Evolutionary conservation across 2,113 vertebrate species (phyloP).

Genomic region (Campylorhamphus procurvoides): DNA sequence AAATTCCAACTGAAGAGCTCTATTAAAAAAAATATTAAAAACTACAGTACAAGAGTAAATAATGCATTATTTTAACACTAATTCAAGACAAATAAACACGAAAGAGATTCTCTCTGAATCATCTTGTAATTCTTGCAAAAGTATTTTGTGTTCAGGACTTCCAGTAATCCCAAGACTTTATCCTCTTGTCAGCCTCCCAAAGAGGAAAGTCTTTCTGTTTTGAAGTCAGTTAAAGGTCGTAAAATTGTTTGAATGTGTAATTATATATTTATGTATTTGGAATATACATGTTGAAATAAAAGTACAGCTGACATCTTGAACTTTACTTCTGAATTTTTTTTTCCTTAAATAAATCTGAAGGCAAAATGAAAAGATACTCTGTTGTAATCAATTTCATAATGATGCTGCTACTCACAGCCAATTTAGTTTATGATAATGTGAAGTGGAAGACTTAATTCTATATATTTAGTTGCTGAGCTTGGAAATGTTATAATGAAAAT

Average conservation of each 20-base stretch:
- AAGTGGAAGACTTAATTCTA: neutral
- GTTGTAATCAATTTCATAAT: neutral
- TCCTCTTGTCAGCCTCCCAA: neutral
- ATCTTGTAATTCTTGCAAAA: neutral
- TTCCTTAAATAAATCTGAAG: neutral
- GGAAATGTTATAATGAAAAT: neutral
- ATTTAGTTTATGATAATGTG: neutral
- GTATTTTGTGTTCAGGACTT: neutral
- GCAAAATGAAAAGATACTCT: neutral
- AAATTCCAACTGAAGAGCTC: neutral
- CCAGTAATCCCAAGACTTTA: neutral
- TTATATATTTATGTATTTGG: neutral
- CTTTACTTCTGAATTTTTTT: neutral
- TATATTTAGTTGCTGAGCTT: neutral
- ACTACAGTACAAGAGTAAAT: neutral
- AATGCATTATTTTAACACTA: neutral
- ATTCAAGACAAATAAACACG: neutral
- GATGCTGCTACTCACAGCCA: neutral
- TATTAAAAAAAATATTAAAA: neutral
- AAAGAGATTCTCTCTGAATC: neutral
- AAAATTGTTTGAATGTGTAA: neutral
- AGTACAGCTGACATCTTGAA: neutral
- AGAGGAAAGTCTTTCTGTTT: neutral
- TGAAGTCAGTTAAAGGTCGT: neutral
- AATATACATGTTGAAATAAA: neutral